Evolutionary conservation across 2,888 invertebrate genomes (phyloP).

Genomic region (Deilephila elpenor): DNA sequence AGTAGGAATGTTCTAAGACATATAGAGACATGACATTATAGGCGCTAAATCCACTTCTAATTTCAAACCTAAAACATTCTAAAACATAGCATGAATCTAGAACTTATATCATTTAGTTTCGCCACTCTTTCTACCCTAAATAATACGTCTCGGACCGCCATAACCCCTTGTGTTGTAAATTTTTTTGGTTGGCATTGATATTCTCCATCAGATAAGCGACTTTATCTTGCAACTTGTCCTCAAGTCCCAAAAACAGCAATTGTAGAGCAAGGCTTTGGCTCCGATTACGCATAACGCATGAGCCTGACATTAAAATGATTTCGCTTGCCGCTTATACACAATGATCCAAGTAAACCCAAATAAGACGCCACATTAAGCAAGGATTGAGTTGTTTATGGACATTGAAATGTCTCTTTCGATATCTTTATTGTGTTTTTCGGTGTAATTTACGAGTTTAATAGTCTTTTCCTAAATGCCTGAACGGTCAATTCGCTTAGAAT

Average conservation of each 20-base stretch:
- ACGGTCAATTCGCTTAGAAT: background rate
- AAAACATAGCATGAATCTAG: no score
- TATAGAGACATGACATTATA: no score
- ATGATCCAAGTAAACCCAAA: background rate
- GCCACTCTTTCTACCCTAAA: no score
- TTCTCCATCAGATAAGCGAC: no score
- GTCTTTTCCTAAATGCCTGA: background rate
- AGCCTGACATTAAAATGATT: background rate
- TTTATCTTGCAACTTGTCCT: no score
- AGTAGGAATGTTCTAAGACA: no score
- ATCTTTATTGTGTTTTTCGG: background rate
- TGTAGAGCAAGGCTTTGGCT: slow-evolving; percentile 9
- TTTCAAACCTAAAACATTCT: no score
- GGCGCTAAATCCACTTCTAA: no score
- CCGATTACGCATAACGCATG: slow-evolving; percentile 16
- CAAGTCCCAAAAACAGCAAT: slow-evolving; percentile 4
- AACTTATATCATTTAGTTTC: no score
- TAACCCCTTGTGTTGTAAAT: no score
- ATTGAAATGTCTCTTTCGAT: background rate
- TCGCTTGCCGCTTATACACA: background rate
- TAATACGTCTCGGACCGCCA: no score
- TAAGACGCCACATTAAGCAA: background rate
- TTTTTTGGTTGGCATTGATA: no score
- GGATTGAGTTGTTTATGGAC: background rate
- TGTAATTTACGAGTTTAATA: background rate